Evolutionary conservation across 2,113 vertebrate genomes (phyloP).

Genomic region (Callipepla squamata): DNA sequence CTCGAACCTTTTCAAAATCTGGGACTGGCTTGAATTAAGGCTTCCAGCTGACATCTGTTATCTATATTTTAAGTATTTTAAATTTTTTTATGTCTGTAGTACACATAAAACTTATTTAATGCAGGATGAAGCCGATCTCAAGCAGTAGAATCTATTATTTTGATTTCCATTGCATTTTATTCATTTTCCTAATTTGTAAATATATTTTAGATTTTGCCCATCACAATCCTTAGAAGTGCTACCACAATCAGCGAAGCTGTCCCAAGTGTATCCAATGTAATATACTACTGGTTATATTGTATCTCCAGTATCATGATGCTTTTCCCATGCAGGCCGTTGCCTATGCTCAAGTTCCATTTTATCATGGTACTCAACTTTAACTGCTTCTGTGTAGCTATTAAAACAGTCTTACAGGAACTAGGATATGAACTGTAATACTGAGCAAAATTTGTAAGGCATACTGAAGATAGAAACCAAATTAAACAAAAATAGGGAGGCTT

Average conservation of each 20-base stretch:
- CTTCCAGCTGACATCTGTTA: not conserved
- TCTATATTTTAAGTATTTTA: not conserved
- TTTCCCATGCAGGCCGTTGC: slow-evolving; percentile 52
- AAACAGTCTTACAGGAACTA: slow-evolving; percentile 36
- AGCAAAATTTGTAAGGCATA: slow-evolving; percentile 51
- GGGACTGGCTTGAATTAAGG: not conserved
- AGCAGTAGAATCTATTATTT: not conserved
- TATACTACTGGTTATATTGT: slow-evolving; percentile 21
- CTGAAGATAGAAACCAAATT: not conserved
- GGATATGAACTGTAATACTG: slow-evolving; percentile 17
- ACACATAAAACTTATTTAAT: not conserved
- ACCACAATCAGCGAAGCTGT: slow-evolving; percentile 7
- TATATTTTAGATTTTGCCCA: slow-evolving; percentile 56
- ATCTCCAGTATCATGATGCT: slow-evolving; percentile 6
- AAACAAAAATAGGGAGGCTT: too few species aligned
- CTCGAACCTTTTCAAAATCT: not conserved
- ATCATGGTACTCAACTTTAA: slow-evolving; percentile 52
- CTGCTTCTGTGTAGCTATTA: slow-evolving; percentile 66
- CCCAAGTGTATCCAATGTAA: slow-evolving; percentile 38
- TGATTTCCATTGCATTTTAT: not conserved
- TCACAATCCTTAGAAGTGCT: slow-evolving; percentile 33
- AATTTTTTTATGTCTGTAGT: not conserved
- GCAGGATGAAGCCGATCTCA: not conserved
- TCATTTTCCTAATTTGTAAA: not conserved
- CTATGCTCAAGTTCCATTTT: slow-evolving; percentile 46